These are phyloP conservation scores for Mesoclemmys tuberculata DNA, from an alignment of 2,113 vertebrate species.

Conservation along the genomic window DNA sequence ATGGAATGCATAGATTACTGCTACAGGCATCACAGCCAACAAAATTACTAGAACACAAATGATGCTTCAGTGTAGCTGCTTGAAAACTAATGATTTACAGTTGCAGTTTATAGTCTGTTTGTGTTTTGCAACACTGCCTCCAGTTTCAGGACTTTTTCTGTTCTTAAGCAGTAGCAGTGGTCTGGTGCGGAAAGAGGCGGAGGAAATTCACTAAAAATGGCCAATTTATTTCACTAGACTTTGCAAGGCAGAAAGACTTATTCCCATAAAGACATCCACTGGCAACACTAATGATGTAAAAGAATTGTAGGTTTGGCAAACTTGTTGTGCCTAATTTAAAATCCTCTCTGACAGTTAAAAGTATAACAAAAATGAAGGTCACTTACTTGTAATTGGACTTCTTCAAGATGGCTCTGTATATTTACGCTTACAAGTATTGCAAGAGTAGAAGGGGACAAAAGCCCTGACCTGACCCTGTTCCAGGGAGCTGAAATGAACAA, in stretches of 20 bases:
- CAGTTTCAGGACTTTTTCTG: not conserved
- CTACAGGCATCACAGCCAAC: not conserved
- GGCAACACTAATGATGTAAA: not conserved
- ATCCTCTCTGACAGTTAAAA: not conserved
- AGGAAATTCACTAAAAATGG: not conserved
- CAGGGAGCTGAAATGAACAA: too few relatives aligned
- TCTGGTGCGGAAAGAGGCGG: not conserved
- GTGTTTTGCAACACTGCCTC: not conserved
- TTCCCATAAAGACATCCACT: not conserved
- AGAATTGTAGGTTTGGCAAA: not conserved
- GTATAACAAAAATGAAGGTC: not conserved
- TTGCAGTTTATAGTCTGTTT: not conserved
- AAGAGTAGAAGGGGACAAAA: too few relatives aligned
- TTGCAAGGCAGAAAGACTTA: not conserved
- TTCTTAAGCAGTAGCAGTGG: not conserved
- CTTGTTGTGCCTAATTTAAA: not conserved
- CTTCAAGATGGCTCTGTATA: too few relatives aligned
- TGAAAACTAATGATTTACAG: not conserved
- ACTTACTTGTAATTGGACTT: too few relatives aligned
- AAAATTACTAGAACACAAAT: not conserved
- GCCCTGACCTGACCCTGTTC: too few relatives aligned
- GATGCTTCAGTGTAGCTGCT: not conserved
- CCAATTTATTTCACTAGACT: not conserved
- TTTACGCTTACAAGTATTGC: too few relatives aligned
- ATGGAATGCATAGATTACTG: not conserved